phyloP scores from a whole-genome alignment of 2,113 vertebrate species.

The Saguinus imperator region DNA sequence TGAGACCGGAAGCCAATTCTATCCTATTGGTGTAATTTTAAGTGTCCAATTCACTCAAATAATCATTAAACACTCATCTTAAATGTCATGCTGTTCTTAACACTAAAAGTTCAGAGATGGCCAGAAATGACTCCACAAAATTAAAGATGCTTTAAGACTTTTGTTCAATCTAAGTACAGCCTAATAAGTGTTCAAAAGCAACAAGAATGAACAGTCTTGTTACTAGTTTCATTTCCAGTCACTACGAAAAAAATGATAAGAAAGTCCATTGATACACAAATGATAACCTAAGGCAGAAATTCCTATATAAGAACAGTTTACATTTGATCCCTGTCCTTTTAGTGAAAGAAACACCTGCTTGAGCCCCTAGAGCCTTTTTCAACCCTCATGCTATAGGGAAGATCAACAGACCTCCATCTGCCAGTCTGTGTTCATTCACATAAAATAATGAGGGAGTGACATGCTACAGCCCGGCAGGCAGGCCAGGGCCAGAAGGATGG shows the following conservation, averaged over 20 bases:
- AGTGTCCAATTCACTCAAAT: not conserved
- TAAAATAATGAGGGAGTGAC: not conserved
- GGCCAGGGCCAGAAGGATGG: not conserved
- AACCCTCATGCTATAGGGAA: conserved; percentile 51
- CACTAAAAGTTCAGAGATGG: not conserved
- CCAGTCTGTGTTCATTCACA: not conserved
- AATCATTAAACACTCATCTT: not conserved
- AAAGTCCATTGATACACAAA: conserved; percentile 3
- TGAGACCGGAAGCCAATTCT: not conserved
- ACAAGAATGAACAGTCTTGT: not conserved
- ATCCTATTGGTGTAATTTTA: not conserved
- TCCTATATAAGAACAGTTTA: conserved; percentile 17
- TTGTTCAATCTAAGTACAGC: not conserved
- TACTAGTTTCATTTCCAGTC: not conserved
- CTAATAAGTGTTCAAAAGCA: not conserved
- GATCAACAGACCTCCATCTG: not conserved
- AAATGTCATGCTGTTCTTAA: not conserved
- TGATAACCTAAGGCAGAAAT: conserved; percentile 28
- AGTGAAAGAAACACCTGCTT: conserved; percentile 32
- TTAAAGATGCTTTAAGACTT: conserved; percentile 9
- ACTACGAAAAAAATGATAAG: not conserved
- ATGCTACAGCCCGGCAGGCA: not conserved
- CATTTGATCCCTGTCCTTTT: conserved; percentile 12
- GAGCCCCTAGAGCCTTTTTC: conserved; percentile 17
- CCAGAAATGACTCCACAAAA: not conserved